A percentile compares a stretch with the other conserved stretches of the same genome.
Conservation (phyloP, 2,888 invertebrate species). For the Blera fallax region DNA sequence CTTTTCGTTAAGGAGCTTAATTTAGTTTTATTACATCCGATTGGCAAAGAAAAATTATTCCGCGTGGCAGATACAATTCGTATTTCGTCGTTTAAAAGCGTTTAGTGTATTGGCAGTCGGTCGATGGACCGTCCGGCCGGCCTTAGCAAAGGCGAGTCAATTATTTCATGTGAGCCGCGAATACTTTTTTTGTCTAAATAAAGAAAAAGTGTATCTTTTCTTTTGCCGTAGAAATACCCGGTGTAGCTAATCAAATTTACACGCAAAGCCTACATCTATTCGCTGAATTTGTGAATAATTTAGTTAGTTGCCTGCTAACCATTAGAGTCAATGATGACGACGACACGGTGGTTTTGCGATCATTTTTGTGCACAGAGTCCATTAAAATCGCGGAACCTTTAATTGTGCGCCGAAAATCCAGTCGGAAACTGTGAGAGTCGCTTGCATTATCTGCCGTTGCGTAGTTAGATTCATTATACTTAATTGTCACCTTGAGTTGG, state of each 20-base stretch:
- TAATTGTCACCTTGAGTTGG: neutral
- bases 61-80: neutral
- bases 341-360: neutral
- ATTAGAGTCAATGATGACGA: conserved; percentile 11
- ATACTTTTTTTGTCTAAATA: neutral
- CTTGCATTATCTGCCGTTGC: neutral
- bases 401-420: neutral
- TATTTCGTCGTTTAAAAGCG: neutral
- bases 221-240: conserved; percentile 1
- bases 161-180: neutral
- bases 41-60: neutral
- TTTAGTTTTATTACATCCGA: neutral
- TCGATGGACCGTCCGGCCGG: neutral
- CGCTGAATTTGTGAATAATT: conserved; percentile 19
- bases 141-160: conserved; percentile 8
- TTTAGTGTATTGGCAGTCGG: neutral
- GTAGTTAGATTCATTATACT: neutral
- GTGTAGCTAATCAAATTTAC: neutral
- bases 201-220: neutral
- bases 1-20: neutral
- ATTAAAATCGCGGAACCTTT: conserved; percentile 10
- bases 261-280: neutral
- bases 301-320: neutral
- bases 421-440: neutral
- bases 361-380: neutral